phyloP scores from a whole-genome alignment of 2,888 invertebrate species.

The Catocala fraxini region DNA sequence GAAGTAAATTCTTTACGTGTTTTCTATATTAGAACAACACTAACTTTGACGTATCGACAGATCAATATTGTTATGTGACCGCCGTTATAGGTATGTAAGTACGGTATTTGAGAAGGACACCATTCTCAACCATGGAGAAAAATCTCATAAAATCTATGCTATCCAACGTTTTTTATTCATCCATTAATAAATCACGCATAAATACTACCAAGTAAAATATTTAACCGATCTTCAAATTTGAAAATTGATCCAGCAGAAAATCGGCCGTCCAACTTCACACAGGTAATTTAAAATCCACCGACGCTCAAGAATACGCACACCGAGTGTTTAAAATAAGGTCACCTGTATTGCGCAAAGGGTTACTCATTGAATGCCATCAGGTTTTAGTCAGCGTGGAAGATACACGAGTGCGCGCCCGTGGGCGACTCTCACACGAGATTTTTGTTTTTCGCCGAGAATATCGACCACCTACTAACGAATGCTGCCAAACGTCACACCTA shows the following conservation, averaged over 20 bases:
- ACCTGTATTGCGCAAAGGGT: constrained; percentile 77
- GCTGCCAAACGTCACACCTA: constrained; percentile 59
- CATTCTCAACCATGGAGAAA: no score
- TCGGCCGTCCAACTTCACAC: not conserved
- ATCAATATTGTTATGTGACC: no score
- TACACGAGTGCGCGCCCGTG: constrained; percentile 53
- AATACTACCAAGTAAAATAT: no score
- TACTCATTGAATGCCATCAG: constrained; percentile 73
- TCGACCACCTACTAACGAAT: constrained; percentile 69
- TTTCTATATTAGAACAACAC: no score
- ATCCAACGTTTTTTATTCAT: no score
- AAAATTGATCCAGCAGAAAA: not conserved
- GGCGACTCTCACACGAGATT: constrained; percentile 59
- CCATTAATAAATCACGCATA: no score
- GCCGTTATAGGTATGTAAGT: no score
- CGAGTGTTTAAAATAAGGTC: constrained; percentile 66
- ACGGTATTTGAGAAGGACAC: no score
- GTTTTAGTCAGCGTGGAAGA: constrained; percentile 63
- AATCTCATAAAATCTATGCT: no score
- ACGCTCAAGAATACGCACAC: constrained; percentile 35
- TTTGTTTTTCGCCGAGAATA: constrained; percentile 72
- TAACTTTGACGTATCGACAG: no score
- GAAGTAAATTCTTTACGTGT: no score
- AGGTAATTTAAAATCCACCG: constrained; percentile 19
- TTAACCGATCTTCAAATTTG: not conserved